phyloP scores from a whole-genome alignment of 1,140 invertebrate genomes.

The Drosophila erecta region DNA sequence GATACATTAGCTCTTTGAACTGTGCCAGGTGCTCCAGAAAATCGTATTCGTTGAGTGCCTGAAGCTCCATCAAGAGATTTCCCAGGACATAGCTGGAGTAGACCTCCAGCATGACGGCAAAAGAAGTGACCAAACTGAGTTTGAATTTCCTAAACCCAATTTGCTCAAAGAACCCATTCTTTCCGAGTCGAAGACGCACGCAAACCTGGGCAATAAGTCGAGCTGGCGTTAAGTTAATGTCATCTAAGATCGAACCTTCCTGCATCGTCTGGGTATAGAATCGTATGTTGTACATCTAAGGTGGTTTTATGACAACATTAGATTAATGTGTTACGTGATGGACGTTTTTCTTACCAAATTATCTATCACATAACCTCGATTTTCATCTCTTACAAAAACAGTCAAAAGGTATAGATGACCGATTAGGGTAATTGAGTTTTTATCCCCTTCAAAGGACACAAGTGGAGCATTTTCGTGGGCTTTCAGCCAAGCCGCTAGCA shows the following conservation, averaged over 20 bases:
- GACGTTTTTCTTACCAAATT: slow-evolving; percentile 56
- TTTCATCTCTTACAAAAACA: slow-evolving; percentile 68
- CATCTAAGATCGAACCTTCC: slow-evolving; percentile 25
- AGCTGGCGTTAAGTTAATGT: slow-evolving; percentile 63
- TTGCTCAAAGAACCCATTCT: slow-evolving; percentile 67
- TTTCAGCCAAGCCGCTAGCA: slow-evolving; percentile 72
- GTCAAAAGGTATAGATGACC: slow-evolving; percentile 72
- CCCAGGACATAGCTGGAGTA: slow-evolving; percentile 78
- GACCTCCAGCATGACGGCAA: slow-evolving; percentile 73
- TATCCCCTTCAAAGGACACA: slow-evolving; percentile 16
- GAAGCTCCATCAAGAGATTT: slow-evolving; percentile 72
- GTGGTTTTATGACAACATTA: neutral
- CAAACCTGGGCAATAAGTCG: slow-evolving; percentile 74
- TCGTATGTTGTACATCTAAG: slow-evolving; percentile 75
- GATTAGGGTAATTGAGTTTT: slow-evolving; percentile 48
- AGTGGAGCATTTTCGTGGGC: slow-evolving; percentile 1
- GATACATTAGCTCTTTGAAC: slow-evolving; percentile 67
- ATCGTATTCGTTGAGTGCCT: slow-evolving; percentile 72
- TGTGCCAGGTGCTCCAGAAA: slow-evolving; percentile 49
- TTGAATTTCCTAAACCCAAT: slow-evolving; percentile 67
- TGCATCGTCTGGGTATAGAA: slow-evolving; percentile 73
- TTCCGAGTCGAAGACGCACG: slow-evolving; percentile 54
- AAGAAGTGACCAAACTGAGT: slow-evolving; percentile 53
- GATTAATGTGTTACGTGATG: neutral
- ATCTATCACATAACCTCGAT: slow-evolving; percentile 73